Base-by-base conservation (phyloP, 2,113 vertebrate genomes). In the Cichladusa arquata region DNA sequence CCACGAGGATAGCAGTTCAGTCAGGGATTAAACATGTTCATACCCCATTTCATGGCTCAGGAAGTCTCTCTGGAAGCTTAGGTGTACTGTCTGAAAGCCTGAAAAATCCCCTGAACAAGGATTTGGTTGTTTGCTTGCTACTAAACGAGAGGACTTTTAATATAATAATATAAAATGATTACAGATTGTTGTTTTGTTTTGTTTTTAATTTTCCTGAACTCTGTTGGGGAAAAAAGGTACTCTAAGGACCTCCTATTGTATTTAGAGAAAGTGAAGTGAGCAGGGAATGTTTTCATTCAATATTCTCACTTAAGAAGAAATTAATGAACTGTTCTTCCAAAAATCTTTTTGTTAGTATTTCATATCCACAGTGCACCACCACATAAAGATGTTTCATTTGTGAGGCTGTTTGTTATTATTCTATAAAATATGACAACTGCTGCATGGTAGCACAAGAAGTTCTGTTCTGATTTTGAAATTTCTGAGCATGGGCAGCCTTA, bases 21-120 rank as follows among this genome's bases (percentile, higher is more conserved):
- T 94, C 86, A 90, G 77, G 86, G 88, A 93, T 96, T 95, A 95
- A 93, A 73, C 42, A 57, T 90, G 94, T 94, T 94, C 84, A 87
- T 87, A 79, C 78, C 45, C 65, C 57, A 81, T 96, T 96, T 96
- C 92, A 94, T 93, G 94, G 77, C 80, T 93, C 91, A 95, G 9
- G 67, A 74, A 89, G 28, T 87, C 57, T 91, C 45, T 88, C 90
- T 3, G 2, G 73, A 89, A 92, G 61, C 72, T 84, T 81, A 84
- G 73, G 42, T 57, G 6, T 71, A 29, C 54, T 90, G 67, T 40
- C 45, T 66, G 78, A 81, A 93, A 85, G 76, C 34, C 62, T 81
- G 67, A 90, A 85, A 83, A 93, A 65, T 88, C 58, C 45, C 20
- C 58, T 60, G 17, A 91, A 57, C 31, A 66, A 62, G 23, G 2